A percentile compares a stretch with the other conserved stretches of the same genome.
Conservation (phyloP, 1,140 invertebrate genomes). For the Aricia agestis region DNA sequence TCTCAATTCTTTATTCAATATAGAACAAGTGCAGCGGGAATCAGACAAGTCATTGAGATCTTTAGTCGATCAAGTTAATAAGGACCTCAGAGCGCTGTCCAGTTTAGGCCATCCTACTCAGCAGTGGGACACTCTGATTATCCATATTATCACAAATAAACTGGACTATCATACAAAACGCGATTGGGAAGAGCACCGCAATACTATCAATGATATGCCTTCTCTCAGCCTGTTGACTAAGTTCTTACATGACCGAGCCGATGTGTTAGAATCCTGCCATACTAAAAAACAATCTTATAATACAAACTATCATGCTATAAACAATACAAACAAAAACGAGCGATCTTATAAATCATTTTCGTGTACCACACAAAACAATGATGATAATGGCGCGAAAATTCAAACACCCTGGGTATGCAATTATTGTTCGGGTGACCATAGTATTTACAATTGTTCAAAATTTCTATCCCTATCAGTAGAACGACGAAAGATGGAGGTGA, state of each 20-base stretch:
- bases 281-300: conserved; percentile 10
- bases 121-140: conserved; percentile 26
- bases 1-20: conserved; percentile 28
- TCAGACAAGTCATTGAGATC: conserved; percentile 24
- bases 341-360: too few relatives aligned
- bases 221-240: conserved; percentile 27
- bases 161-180: conserved; percentile 18
- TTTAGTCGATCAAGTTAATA: conserved; percentile 30
- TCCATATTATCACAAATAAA: conserved; percentile 20
- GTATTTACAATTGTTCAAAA: conserved; percentile 17
- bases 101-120: conserved; percentile 26
- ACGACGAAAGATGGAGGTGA: too few relatives aligned
- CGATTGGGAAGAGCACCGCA: conserved; percentile 32
- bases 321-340: too few relatives aligned
- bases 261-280: conserved; percentile 30
- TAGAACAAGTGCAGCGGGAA: conserved; percentile 16
- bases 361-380: not conserved
- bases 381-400: not conserved
- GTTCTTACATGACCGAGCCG: conserved; percentile 31
- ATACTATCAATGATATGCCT: conserved; percentile 18
- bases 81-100: conserved; percentile 28
- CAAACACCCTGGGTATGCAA: not conserved
- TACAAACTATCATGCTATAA: not conserved
- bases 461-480: conserved; percentile 8
- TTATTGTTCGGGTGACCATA: conserved; percentile 10